Evolutionary conservation across 1,140 invertebrate genomes (phyloP), one percentile per base, ranked within the genome.

Genomic region (Brachionus koreanus): DNA sequence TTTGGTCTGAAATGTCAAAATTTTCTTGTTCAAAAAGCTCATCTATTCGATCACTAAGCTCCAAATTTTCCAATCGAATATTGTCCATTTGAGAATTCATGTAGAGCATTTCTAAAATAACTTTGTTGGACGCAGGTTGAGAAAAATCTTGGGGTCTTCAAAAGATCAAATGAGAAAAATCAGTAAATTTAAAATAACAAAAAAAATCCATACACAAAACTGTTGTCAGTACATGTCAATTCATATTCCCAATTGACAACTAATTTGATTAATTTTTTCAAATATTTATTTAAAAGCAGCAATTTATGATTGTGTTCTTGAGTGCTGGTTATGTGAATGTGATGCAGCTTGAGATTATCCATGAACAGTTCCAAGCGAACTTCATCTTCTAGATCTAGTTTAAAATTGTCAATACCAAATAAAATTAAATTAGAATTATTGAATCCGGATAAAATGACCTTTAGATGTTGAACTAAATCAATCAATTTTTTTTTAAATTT

Each of bases 51-150:
- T 46, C 42, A n/a, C 69, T 74, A 23, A 74, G 23, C 4, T 74
- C 69, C 9, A 74, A 74, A 46, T 74, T 35, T n/a, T 74, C 69
- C 9, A 46, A 4, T 29, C 43, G 19, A 12, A 74, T n/a, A 74
- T 74, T 74, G 39, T 74, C 69, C 69, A 74, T 74, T 74, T 74
- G 69, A 25, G 69, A 74, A 10, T 74, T 43, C 42, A 74, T 46
- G 7, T 74, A 74, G 7, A 74, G 12, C 37, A 74, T 74, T 74
- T 74, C 69, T 16, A 46, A 39, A 4, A 74, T 74, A 19, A 74
- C 42, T 46, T 74, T 74, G 23, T 46, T 74, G 9, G 42, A 74
- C 5, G 69, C 69, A 46, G 69, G 69, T 25, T 74, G 69, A 46
- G 69, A 74, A 16, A 43, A 46, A 23, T 23, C 33, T 39, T 74